Percentiles rank a stretch among this genome's conserved stretches.
Conservation (phyloP, 2,113 vertebrate genomes). For the Marmota monax region DNA sequence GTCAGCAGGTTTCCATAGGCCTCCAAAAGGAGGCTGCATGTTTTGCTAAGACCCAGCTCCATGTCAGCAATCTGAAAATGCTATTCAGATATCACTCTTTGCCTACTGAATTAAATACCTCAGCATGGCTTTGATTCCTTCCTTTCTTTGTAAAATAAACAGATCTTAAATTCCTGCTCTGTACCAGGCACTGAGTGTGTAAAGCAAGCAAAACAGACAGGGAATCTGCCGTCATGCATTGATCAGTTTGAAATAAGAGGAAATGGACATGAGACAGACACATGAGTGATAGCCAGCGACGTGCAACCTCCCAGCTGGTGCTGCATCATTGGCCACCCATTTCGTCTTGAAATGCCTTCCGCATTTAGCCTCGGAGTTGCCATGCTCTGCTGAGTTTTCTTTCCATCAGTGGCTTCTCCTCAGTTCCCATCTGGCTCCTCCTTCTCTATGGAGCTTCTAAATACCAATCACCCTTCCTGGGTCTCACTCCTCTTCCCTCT, state of each 20-base stretch:
- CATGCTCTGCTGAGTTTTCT: neutral
- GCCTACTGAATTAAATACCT: neutral
- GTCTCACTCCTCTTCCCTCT: neutral
- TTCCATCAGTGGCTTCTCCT: neutral
- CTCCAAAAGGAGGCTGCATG: neutral
- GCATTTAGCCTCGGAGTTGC: neutral
- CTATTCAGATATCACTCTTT: neutral
- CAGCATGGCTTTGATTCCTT: conserved; percentile 12
- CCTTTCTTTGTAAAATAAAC: neutral
- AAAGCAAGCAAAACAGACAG: neutral
- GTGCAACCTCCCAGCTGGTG: neutral
- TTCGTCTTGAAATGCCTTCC: neutral
- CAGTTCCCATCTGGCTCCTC: neutral
- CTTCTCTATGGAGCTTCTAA: neutral
- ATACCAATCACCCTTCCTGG: neutral
- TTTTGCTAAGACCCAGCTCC: neutral
- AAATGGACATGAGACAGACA: neutral
- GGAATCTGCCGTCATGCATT: neutral
- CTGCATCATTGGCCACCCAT: fast-evolving
- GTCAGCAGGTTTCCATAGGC: neutral
- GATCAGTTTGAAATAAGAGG: neutral
- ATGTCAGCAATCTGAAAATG: neutral
- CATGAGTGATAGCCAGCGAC: neutral
- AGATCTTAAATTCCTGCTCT: neutral
- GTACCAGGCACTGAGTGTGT: neutral